Evolutionary conservation across 1,140 invertebrate genomes (phyloP), one percentile per base, ranked within the genome.

Genomic region (Ips typographus): DNA sequence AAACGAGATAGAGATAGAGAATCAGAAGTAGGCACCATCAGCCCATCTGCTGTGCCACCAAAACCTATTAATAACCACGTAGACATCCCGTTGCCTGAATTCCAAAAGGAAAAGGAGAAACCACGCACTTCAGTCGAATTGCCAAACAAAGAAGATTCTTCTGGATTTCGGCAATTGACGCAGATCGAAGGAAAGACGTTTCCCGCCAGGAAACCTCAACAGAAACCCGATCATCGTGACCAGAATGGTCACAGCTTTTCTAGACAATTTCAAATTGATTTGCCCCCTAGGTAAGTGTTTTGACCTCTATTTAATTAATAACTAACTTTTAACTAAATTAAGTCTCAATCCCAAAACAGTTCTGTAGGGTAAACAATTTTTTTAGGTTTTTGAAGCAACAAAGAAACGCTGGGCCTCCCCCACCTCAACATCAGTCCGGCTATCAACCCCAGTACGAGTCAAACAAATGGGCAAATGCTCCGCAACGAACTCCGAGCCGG

Each of bases 241-340:
- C 72, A 74, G 69, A 71, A 80, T 78, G 63, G 78, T 72, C 80
- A 81, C 1, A 85, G 83, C 6, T 91, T 89, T 75, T 89, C 88
- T 5, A 86, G 89, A 74, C 86, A 87, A 56, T 94, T 91, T 79
- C 89, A 92, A 79, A 87, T 84, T 55, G 91, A 93, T 82, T 84
- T 95, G 72, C 93, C 94, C 42, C 94, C 94, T 44, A 84, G 22
- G 22, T 22, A 22, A 22, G 22, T 22, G 22, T 22, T 22, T 22
- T 22, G 22, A 22, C 22, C 22, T 22, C 22, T 22, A 22, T 22
- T 22, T 22, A 22, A 22, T 22, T 22, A 22, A 22, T 22, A 22
- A 22, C 22, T 22, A 22, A 22, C 22, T 22, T 22, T 22, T 22
- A 22, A 22, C 0, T 22, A 22, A 22, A 22, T 22, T 22, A 22